A percentile compares a stretch with the other conserved stretches of the same genome.
These are phyloP conservation scores for Bucco capensis DNA, from an alignment of 2,113 vertebrate genomes.

Conservation along the genomic window DNA sequence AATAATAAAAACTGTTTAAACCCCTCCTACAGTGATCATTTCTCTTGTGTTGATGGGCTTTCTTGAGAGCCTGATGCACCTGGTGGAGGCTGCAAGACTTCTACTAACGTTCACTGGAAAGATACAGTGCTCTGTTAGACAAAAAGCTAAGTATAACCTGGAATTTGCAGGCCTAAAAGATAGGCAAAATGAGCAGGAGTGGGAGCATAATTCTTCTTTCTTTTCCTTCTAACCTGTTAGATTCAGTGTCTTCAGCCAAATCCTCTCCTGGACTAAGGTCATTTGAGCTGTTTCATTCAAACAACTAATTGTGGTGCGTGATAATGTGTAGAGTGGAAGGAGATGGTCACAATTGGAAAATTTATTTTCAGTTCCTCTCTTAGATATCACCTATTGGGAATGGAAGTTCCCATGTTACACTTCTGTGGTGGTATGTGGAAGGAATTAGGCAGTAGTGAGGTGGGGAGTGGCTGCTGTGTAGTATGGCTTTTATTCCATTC, in stretches of 20 bases:
- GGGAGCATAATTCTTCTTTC: not conserved
- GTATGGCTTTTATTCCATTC: accelerated
- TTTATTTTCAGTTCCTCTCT: not conserved
- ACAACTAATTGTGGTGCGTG: not conserved
- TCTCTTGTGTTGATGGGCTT: not conserved
- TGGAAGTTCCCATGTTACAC: not conserved
- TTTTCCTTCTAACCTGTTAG: not conserved
- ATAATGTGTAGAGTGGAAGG: not conserved
- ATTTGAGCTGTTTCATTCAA: not conserved
- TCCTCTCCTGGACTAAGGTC: not conserved
- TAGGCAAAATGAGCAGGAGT: not conserved
- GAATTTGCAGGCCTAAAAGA: not conserved
- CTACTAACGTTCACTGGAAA: not conserved
- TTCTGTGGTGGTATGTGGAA: not conserved
- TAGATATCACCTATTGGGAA: accelerated
- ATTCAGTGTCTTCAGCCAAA: not conserved
- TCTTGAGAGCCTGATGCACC: not conserved
- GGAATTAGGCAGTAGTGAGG: not conserved
- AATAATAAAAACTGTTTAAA: not conserved
- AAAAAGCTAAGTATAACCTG: not conserved
- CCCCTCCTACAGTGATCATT: not conserved
- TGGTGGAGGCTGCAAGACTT: not conserved
- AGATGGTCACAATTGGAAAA: accelerated
- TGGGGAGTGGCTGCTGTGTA: accelerated
- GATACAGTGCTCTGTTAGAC: not conserved